Evolutionary conservation across 1,140 invertebrate genomes (phyloP), one percentile per base, ranked within the genome.

Genomic region (Spodoptera litura): DNA sequence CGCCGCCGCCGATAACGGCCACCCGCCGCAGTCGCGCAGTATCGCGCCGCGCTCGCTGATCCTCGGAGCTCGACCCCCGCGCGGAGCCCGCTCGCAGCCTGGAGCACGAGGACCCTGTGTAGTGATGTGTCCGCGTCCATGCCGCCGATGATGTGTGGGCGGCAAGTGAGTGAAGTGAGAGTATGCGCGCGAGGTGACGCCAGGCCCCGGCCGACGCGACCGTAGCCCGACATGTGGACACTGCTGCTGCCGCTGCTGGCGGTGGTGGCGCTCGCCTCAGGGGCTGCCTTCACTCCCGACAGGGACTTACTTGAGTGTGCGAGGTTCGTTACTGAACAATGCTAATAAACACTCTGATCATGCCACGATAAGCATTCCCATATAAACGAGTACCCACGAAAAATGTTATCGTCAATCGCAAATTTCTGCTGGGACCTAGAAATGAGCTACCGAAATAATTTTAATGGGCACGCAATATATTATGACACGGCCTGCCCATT

Each of bases 391-490:
- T 44, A 20, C 10, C 31, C 31, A 31, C 13, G 9, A 53, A 70
- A 70, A 0, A 44, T 77, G 35, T 68, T 49, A 59, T 71, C 64
- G 52, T 13, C n/a, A 20, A 61, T 78, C 35, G 20, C 35, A 2
- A 61, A n/a, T 11, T 79, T 83, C 75, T 78, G 70, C 79, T 82
- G 86, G 82, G 85, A 89, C 87, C 86, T 87, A 87, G 86, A 85
- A 52, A 85, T 89, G 87, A 92, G 90, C 88, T 91, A 92, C 89
- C 86, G 91, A 93, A 92, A 93, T 93, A 93, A 91, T 91, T 87
- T 83, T 75, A 85, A 87, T 85, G 85, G 82, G 83, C 86, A 85
- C 84, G 86, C 85, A 80, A 90, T 79, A 87, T 83, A 85, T 79
- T 81, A 81, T 66, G 78, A 44, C 38, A 44, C 9, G 38, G 38